Conservation (phyloP, 2,888 invertebrate genomes). For the Drosophila helvetica region DNA sequence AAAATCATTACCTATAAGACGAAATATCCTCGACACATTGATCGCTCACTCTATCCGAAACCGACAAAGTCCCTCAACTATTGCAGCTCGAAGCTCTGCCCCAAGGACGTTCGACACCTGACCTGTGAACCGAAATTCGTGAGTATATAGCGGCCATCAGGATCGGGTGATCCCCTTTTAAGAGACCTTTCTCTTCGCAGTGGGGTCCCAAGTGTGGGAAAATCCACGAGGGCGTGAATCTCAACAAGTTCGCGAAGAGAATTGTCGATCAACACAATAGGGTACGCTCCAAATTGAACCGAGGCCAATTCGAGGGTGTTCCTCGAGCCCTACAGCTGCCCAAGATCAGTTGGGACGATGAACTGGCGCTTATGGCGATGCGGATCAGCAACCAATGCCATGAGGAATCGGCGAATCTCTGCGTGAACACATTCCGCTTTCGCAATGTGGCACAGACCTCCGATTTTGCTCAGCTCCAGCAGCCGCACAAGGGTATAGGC, state of each 20-base stretch:
- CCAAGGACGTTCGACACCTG: slow-evolving; percentile 12
- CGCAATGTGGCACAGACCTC: slow-evolving; percentile 35
- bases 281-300: not conserved
- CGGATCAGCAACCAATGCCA: slow-evolving; percentile 47
- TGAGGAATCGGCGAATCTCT: accelerated
- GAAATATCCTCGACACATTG: too few species aligned
- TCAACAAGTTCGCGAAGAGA: not conserved
- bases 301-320: not conserved
- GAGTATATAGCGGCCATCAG: slow-evolving; percentile 15
- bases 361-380: slow-evolving; percentile 50
- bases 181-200: slow-evolving; percentile 15
- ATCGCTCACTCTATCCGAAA: too few species aligned
- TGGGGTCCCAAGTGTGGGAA: slow-evolving; percentile 35
- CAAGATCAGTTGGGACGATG: slow-evolving; percentile 26
- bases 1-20: too few species aligned
- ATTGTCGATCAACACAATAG: slow-evolving; percentile 26
- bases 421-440: slow-evolving; percentile 41
- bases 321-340: slow-evolving; percentile 13
- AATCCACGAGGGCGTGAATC: slow-evolving; percentile 29
- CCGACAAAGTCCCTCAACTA: too few species aligned
- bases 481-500: too few species aligned
- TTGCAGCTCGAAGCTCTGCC: too few species aligned
- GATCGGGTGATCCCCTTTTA: too few species aligned
- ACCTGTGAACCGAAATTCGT: slow-evolving; percentile 36
- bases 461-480: not conserved